Conservation (phyloP, 2,888 invertebrate species). For the Ischnus inquisitorius region DNA sequence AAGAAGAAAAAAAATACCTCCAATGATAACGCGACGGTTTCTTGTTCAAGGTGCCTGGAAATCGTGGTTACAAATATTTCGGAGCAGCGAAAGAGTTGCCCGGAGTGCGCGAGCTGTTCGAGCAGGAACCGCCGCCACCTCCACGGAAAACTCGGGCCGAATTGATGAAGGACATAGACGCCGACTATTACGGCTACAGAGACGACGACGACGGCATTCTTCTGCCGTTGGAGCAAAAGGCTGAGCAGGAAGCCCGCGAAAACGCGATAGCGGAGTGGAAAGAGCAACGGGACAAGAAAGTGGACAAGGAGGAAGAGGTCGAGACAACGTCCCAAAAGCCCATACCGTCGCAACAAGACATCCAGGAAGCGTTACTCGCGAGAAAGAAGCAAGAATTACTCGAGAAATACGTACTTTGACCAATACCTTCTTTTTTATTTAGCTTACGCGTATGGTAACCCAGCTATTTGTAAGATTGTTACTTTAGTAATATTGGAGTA, state of each 20-base stretch:
- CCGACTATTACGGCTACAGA: slow-evolving; percentile 99
- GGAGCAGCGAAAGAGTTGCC: slow-evolving; percentile 99
- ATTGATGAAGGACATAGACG: slow-evolving; percentile 99
- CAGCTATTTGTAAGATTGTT: slow-evolving; percentile 81
- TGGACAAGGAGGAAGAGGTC: slow-evolving; percentile 87
- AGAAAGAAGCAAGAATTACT: slow-evolving; percentile 97
- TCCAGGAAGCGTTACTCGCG: slow-evolving; percentile 95
- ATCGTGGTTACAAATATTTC: slow-evolving; percentile 99
- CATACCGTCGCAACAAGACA: slow-evolving; percentile 97
- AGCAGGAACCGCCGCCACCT: slow-evolving; percentile 96
- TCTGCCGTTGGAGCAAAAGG: slow-evolving; percentile 93
- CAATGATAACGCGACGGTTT: background rate
- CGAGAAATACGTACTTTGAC: slow-evolving; percentile 90
- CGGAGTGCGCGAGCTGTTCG: slow-evolving; percentile 98
- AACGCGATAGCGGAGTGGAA: slow-evolving; percentile 92
- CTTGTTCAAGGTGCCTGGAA: slow-evolving; percentile 92
- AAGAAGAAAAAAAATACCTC: background rate
- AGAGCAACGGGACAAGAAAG: slow-evolving; percentile 86
- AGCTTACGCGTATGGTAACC: slow-evolving; percentile 73
- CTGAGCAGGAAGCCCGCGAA: slow-evolving; percentile 90
- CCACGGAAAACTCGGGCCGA: slow-evolving; percentile 97
- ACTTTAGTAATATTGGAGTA: slow-evolving; percentile 82
- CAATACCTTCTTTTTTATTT: slow-evolving; percentile 55
- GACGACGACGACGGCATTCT: slow-evolving; percentile 99
- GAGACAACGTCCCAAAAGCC: slow-evolving; percentile 92